Conservation (phyloP, 1,140 invertebrate species). For the Aphaenogaster rudis region DNA sequence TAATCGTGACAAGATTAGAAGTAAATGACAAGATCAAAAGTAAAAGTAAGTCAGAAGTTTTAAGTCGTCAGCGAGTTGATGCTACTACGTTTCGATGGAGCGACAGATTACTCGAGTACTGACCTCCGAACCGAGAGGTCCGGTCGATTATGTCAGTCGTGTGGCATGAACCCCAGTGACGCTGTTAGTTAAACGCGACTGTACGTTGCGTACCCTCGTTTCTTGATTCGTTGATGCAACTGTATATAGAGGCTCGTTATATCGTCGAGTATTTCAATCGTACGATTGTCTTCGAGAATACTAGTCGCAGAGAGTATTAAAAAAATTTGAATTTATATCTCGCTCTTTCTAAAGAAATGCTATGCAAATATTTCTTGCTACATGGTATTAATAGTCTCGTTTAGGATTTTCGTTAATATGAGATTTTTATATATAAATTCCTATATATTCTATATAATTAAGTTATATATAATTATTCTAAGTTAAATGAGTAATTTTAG, state of each 20-base stretch:
- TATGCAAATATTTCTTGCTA: neutral
- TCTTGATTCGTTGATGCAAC: constrained; percentile 54
- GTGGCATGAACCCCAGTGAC: constrained; percentile 40
- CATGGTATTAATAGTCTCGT: neutral
- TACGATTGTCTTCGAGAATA: neutral
- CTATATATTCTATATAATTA: neutral
- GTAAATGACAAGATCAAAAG: neutral
- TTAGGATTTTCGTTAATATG: neutral
- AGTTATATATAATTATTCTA: too few relatives aligned
- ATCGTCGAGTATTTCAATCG: constrained; percentile 32
- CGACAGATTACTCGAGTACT: constrained; percentile 25
- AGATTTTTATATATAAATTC: neutral
- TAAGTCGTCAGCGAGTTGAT: neutral
- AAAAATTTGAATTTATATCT: neutral
- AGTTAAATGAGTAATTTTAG: neutral
- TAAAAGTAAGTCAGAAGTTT: neutral
- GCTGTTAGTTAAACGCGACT: constrained; percentile 1
- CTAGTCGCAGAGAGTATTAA: neutral
- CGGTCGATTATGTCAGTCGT: constrained; percentile 59
- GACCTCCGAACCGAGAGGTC: constrained; percentile 60
- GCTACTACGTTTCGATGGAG: constrained; percentile 1
- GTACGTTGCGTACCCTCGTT: constrained; percentile 32
- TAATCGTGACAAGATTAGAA: neutral
- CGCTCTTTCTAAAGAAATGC: neutral
- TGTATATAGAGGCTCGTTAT: constrained; percentile 53